Base-by-base conservation (phyloP, 2,888 invertebrate genomes). In the Ommatoiulus sabulosus region DNA sequence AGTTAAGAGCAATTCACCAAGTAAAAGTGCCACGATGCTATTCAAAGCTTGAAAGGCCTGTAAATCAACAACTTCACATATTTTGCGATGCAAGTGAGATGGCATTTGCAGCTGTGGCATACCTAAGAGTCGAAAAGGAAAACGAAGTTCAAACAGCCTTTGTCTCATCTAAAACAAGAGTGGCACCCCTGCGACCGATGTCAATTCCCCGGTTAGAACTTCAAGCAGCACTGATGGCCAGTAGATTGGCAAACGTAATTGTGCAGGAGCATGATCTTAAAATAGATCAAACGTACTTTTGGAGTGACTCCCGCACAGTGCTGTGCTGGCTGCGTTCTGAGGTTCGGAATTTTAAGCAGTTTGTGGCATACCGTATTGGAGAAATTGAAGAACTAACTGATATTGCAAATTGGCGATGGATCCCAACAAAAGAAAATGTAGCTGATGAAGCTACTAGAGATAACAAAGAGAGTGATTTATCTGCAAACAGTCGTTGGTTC, bases 21-120 rank as follows among this genome's bases (percentile, higher is more conserved):
- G 48, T 86, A 6, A 86, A 44, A 10, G 5, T 86, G 6, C 86
- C n/a, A 8, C 1, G 44, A 46, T 86, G 86, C 10, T 46, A 46
- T 7, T 46, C 6, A 15, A 84, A 7, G 4, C 8, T 7, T n/a
- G 72, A 7, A 24, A 1, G 0, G 20, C 6, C 7, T n/a, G 72
- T 52, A 4, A 10, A 86, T 3, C 8, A 24, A 12, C 20, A 63
- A 52, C 12, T 57, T 6, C 24, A 52, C 12, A 8, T 46, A 0
- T 52, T 63, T 12, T 87, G 63, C 12, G 4, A 87, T 87, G 57
- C 86, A n/a, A 46, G 44, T 8, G 86, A 86, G 44, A 43, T 44
- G 7, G 86, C 43, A 43, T 86, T 46, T 86, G 86, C 86, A 10
- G 86, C 86, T 17, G 44, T 86, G 0, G 86, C 20, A 15, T 86